A percentile compares a stretch with the other conserved stretches of the same genome.
phyloP scores from a whole-genome alignment of 2,888 invertebrate species.

The Ophion costatus region DNA sequence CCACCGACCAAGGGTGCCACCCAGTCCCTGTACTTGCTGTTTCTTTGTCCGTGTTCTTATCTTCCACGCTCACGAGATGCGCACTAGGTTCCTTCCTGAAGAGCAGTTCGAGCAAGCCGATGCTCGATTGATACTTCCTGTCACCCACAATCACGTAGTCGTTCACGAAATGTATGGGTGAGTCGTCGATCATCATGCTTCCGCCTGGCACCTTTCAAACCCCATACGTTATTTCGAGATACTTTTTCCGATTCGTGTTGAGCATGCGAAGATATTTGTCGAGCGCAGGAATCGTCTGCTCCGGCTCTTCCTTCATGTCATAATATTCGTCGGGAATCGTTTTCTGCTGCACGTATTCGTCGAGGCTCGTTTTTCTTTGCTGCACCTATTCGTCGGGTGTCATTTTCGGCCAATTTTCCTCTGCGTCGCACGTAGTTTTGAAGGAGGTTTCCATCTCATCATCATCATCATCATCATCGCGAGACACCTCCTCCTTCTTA shows the following conservation, averaged over 20 bases:
- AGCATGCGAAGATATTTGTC: slow-evolving; percentile 25
- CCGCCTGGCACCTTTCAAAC: slow-evolving; percentile 43
- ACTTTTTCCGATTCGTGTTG: slow-evolving; percentile 23
- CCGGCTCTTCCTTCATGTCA: slow-evolving; percentile 1
- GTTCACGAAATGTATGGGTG: slow-evolving; percentile 39
- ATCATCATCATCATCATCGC: slow-evolving; percentile 2
- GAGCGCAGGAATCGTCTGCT: background rate
- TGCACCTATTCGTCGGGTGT: background rate
- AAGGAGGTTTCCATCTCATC: slow-evolving; percentile 13
- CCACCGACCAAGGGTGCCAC: slow-evolving; percentile 32
- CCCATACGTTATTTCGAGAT: slow-evolving; percentile 49
- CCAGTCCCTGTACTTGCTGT: slow-evolving; percentile 41
- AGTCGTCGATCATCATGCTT: slow-evolving; percentile 48
- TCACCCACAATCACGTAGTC: slow-evolving; percentile 42
- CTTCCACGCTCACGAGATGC: slow-evolving; percentile 35
- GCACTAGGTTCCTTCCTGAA: slow-evolving; percentile 57
- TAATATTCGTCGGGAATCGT: background rate
- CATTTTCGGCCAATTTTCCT: slow-evolving; percentile 5
- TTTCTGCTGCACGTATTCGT: background rate
- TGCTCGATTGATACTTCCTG: slow-evolving; percentile 13
- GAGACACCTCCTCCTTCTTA: no score
- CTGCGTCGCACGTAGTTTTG: slow-evolving; percentile 30
- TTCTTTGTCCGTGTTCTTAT: slow-evolving; percentile 37
- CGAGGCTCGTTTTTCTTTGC: background rate
- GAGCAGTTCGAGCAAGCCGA: slow-evolving; percentile 53